Evolutionary conservation across 2,888 invertebrate genomes (phyloP), one percentile per base, ranked within the genome.

Genomic region (Nomada goodeniana): DNA sequence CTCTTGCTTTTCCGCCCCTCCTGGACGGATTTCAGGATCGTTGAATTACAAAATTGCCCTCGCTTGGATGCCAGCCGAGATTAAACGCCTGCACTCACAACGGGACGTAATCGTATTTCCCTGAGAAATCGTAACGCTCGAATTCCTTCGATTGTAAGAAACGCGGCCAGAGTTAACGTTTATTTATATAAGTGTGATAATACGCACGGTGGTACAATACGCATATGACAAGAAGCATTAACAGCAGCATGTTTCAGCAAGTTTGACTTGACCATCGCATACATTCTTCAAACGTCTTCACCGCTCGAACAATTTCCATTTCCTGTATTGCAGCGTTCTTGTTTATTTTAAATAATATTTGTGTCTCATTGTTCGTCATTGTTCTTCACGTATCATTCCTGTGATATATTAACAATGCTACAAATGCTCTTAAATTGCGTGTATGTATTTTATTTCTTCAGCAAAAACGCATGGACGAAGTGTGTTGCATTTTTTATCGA

Each of bases 21-120:
- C 50, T 61, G 65, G 52, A 73, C 70, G 53, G 76, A 83, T 83
- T 70, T 85, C 57, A 50, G 78, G 63, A 50, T 79, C 74, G 60
- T 86, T 74, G 44, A 76, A 18, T 42, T 64, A 78, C 50, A 44
- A 74, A 72, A 76, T 80, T 73, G 61, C 26, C 18, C 64, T 72
- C 47, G 77, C 77, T 84, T 78, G 50, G 55, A 15, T 77, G 65
- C 68, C 3, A 20, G 10, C 13, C 2, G 2, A 4, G 50, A n/a
- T 52, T 9, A 15, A 67, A n/a, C 18, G 50, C 3, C 9, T 29
- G 13, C n/a, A 13, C n/a, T 11, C 11, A n/a, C 65, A 18, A 53
- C n/a, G 53, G 53, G n/a, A 53, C n/a, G n/a, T 53, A 53, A 53
- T n/a, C 10, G 0, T 9, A 29, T 29, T 29, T 15, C 18, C n/a